Base-by-base conservation (phyloP, 2,113 vertebrate species). In the Aleadryas rufinucha region DNA sequence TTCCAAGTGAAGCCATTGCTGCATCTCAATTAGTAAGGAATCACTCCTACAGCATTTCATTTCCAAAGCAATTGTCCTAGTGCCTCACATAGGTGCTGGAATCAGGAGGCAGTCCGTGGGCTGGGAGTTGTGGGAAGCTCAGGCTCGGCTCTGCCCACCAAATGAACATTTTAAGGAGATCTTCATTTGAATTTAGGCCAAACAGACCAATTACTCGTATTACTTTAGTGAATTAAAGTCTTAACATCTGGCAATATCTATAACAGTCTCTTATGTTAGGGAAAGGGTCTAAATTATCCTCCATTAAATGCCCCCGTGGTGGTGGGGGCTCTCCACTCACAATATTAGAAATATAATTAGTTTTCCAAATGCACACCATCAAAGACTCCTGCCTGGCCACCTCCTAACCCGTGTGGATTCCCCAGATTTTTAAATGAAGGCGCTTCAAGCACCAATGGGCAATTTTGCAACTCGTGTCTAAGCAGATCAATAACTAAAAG, bases 281-380 rank as follows among this genome's bases (percentile, higher is more conserved):
- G 54, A 89, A 89, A 79, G 13, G 2, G 24, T 71, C 60, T 84
- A 70, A 94, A 87, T 79, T 94, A 84, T 87, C 75, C 41, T 84
- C n/a, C 49, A 24, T 35, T 1, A 85, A 91, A 87, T 49, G 44
- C 17, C 72, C 68, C 41, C 19, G 69, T 37, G 60, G 28, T n/a
- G 39, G 37, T 2, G 2, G 22, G 9, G 35, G 4, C 11, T 78
- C 31, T 87, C 17, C 19, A 23, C 16, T 75, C 60, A 50, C 37
- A 64, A 3, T 75, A 41, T 71, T n/a, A 78, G 68, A 94, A 87
- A 71, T 68, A 24, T 45, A 90, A 86, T 90, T 81, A 64, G 31
- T 81, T 93, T 60, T 21, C 26, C 72, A 92, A 84, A 75, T 53
- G 28, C 64, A 56, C 37, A 60, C n/a, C 1, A 1, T 49, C 59